Evolutionary conservation across 2,113 vertebrate species (phyloP), one percentile per base, ranked within the genome.

Genomic region (Rhinolophus sinicus): DNA sequence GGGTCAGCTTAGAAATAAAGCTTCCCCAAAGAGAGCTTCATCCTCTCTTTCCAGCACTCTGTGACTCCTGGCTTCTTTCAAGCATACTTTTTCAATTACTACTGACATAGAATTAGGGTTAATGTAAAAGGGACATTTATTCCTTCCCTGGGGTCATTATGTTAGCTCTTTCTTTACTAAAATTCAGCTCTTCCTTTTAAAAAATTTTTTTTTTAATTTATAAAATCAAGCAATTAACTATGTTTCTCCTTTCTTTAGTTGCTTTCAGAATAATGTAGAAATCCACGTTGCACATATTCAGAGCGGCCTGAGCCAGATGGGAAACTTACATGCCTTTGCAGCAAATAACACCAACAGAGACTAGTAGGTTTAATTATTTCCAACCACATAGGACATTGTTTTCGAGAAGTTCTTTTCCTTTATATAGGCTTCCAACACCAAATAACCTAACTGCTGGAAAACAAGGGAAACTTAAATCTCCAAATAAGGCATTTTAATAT

Each of bases 231-330:
- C 18, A 50, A n/a, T 92, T 94, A 98, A 96, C n/a, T 3, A 8
- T 97, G 14, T 92, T 96, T 81, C 94, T 95, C 94, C 60, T 94
- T 96, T 84, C 94, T 77, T 97, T 5, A 99, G 99, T 97, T 99
- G 99, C 98, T 99, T 99, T 98, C 99, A 99, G 99, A 99, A 99
- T 98, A 99, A 99, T 0, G 99, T 99, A 15, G 99, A 99, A 98
- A 99, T 99, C 98, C 99, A 99, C 1, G 99, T 99, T 97, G 99
- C 99, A 97, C 99, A 99, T 97, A 99, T 99, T 98, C 99, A 99
- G 98, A 99, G 99, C 38, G 99, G 99, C 96, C 99, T 99, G 97
- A 99, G 99, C 98, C 99, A 99, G 98, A 99, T 99, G 99, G 99
- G 99, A 60, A 99, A 99, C 96, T 98, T 99, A 96, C 99, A 99